Base-by-base conservation (phyloP, 2,888 invertebrate species). In the Habrosyne pyritoides region DNA sequence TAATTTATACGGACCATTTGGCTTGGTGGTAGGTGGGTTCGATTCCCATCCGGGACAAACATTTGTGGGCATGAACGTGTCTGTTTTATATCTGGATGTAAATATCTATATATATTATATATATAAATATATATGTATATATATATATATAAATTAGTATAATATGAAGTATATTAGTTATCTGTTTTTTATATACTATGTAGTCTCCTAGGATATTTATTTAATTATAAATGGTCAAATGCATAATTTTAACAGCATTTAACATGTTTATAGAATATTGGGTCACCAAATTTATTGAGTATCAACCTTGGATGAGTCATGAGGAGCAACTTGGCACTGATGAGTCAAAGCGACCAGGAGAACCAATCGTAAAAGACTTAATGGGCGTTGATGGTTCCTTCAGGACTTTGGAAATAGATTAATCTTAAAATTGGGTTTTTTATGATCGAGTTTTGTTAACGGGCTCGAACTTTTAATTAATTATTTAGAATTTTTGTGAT, bases 301-400 rank as follows among this genome's bases (percentile, higher is more conserved):
- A 93, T 66, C 84, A 90, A 24, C 79, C 89, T 8, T 94, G 94
- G 93, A 93, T 94, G 81, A 72, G 89, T 57, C 78, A 91, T 47
- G 94, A 94, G 66, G 87, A 86, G 55, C 79, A 85, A 33, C 86
- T 93, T 42, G 89, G 93, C 2, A 93, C 93, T 0, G 93, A 94
- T 63, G 95, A 95, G 75, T 85, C 88, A 26, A 92, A 90, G 71
- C 82, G 95, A 47, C 79, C 83, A 0, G 94, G 94, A 8, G 90
- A 87, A 61, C 89, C 93, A 1, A 84, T 88, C 60, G 87, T 87
- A 50, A 75, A 84, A 10, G 85, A 89, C 42, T 83, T 87, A 10
- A 78, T 94, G 71, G 93, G 93, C 21, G 69, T 91, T 8, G 89
- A 93, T 52, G 94, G 94, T 4, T 93, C 94, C 8, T 94, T 94